Base-by-base conservation (phyloP, 2,888 invertebrate species). In the Lysandra coridon region DNA sequence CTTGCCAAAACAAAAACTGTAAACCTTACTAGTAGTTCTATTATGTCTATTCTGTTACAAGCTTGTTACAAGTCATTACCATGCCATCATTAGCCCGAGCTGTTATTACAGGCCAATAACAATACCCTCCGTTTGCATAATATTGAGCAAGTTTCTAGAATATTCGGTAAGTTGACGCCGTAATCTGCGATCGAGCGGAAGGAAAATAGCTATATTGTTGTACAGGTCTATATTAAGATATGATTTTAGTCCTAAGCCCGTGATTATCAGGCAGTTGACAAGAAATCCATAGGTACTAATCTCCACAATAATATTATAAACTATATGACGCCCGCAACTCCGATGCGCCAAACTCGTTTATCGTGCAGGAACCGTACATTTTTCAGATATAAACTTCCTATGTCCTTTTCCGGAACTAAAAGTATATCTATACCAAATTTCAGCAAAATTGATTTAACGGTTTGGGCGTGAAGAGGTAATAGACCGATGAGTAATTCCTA, bases 101-200 rank as follows among this genome's bases (percentile, higher is more conserved):
- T 79, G 82, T 81, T 83, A 82, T 83, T 81, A 88, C 87, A 83
- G 83, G 84, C 86, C 84, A 87, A 89, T 90, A 90, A 89, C 89
- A 89, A 88, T 88, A 88, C 85, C 88, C 87, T 86, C 30, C 64
- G 89, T 91, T 90, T 89, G 89, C 91, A 92, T 92, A 92, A 92
- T 88, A 86, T 85, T 84, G 81, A 23, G 74, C 60, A 57, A 40
- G 17, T 33, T 78, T 82, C 82, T 83, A 84, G 84, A 88, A 88
- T 91, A 92, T 92, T 92, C 89, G 89, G 89, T 92, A 94, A 93
- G 91, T 92, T 93, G 86, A 86, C 82, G 90, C 90, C 86, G 87
- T 64, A 30, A 64, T 64, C 30, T 10, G 64, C 23, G 30, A 64
- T 64, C 64, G 30, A 30, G 64, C 12, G 30, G 64, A 64, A 64